Evolutionary conservation across 2,888 invertebrate genomes (phyloP), one percentile per base, ranked within the genome.

Genomic region (Kuschelorhynchus macadamiae): DNA sequence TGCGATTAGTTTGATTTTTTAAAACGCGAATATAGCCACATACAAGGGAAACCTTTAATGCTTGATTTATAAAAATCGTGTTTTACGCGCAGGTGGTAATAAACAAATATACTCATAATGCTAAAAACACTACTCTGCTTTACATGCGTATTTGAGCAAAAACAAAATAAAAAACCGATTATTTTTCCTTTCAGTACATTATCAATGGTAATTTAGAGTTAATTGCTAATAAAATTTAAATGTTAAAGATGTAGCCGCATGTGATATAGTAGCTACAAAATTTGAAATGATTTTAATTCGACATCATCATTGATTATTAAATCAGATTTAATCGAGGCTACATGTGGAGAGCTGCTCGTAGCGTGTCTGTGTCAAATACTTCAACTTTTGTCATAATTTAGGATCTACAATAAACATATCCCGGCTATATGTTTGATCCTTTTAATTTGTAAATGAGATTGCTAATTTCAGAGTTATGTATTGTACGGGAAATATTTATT

Each of bases 281-380:
- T 69, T 60, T 64, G 64, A 69, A 60, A 53, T 30, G 69, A 69
- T 69, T 64, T 65, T 69, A 69, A 69, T 65, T 69, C 59, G 69
- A 69, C 69, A 69, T 60, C 65, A 69, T 69, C 64, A 65, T 65
- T 55, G 64, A 64, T 69, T 69, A 61, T 65, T 64, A 64, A 65
- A 64, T 55, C 65, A 65, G 49, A 60, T 64, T 65, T 69, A 61
- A 69, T 65, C 55, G 69, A 64, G 50, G 33, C 65, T 61, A 69
- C 69, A 69, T 60, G 69, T 41, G 32, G 59, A 60, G 64, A 65
- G 46, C 46, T 36, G 41, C 49, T 52, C 63, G 49, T 69, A 52
- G 69, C 69, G 61, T 69, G 69, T 60, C 50, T 53, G 30, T 49
- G 60, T 65, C 69, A 65, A 65, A 69, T 69, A 60, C 60, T 69